Evolutionary conservation across 2,113 vertebrate genomes (phyloP).

Genomic region (Setophaga coronata): DNA sequence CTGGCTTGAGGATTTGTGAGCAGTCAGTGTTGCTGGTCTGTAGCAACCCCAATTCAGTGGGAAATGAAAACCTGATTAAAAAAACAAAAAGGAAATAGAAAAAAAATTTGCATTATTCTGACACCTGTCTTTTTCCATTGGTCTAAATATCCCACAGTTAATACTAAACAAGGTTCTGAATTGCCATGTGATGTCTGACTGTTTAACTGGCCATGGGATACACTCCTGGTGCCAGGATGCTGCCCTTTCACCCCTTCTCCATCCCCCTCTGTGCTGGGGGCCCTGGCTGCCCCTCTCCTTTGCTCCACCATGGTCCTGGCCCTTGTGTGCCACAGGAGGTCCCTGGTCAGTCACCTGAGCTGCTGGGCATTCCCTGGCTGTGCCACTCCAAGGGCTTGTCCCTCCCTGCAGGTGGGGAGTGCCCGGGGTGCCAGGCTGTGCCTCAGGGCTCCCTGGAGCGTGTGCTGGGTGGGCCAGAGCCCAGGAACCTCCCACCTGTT

Average conservation of each 20-base stretch:
- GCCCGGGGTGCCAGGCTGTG: neutral
- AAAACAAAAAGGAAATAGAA: neutral
- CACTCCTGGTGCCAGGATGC: neutral
- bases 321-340: neutral
- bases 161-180: neutral
- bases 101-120: neutral
- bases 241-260: neutral
- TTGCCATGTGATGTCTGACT: neutral
- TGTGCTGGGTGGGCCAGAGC: neutral
- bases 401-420: rapidly evolving
- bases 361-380: neutral
- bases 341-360: neutral
- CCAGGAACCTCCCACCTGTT: neutral
- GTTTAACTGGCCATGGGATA: neutral
- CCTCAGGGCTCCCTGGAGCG: rapidly evolving
- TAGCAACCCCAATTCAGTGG: neutral
- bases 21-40: neutral
- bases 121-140: neutral
- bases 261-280: neutral
- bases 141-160: neutral
- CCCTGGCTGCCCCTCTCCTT: neutral
- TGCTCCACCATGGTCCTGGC: neutral
- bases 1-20: neutral
- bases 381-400: rapidly evolving
- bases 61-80: neutral